Evolutionary conservation across 2,888 invertebrate genomes (phyloP), one percentile per base, ranked within the genome.

Genomic region (Chironomus tentans): DNA sequence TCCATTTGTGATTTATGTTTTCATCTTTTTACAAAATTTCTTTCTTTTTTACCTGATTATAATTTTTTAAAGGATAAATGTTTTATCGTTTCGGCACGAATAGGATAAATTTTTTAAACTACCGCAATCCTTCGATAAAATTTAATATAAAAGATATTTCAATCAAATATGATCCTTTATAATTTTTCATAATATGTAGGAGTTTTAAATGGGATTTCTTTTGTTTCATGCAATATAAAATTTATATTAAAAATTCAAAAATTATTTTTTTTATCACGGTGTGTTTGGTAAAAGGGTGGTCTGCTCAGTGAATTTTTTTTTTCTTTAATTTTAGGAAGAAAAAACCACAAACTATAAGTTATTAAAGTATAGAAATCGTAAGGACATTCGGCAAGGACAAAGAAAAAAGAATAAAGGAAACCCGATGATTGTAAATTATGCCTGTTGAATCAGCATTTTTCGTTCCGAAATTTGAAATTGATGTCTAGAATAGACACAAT

Each of bases 361-460:
- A 18, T 5, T 18, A 13, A 15, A 56, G n/a, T 2, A 18, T 6
- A 56, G 18, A 13, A 10, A 18, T 18, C 56, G n/a, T 18, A 56
- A 15, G 56, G 56, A 56, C 56, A 18, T 15, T 56, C 15, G 18
- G 15, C 1, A n/a, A 56, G 15, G 7, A 38, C 10, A 38, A 38
- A 38, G 38, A 1, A 38, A 50, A 56, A 15, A 56, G 47, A 47
- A 38, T 46, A 70, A 70, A 15, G 69, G 12, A 18, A 46, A 70
- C 15, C 46, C 38, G 38, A n/a, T 56, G n/a, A 12, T 56, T 48
- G 70, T 70, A 70, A 70, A 70, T 70, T 70, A 70, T 70, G 21
- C 47, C 7, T 4, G 46, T 18, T 10, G 70, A 70, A 21, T 70
- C 70, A 70, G 70, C 70, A 70, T 46, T 70, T 70, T 69, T 38